Percentiles rank a stretch among this genome's conserved stretches.
phyloP scores from a whole-genome alignment of 2,888 invertebrate species.

The Chaetogeoica ovagalla region DNA sequence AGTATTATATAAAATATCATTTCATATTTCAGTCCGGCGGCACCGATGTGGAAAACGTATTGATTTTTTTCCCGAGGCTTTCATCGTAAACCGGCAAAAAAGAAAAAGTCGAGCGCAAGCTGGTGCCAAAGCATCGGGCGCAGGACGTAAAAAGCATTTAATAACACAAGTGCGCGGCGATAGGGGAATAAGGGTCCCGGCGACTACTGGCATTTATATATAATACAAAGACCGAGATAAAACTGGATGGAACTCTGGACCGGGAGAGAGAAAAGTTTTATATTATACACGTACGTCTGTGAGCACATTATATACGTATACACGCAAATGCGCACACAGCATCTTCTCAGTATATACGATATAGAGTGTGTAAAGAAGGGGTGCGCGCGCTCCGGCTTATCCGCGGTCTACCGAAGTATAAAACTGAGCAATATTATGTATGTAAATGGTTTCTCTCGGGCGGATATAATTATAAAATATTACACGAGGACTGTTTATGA shows the following conservation, averaged over 20 bases:
- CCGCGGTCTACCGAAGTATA: background rate
- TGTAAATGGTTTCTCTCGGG: slow-evolving; percentile 20
- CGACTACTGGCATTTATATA: slow-evolving; percentile 20
- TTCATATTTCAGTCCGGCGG: slow-evolving; percentile 7
- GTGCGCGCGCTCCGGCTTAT: background rate
- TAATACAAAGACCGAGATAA: slow-evolving; percentile 3
- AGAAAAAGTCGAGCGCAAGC: background rate
- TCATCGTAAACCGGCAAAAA: slow-evolving; percentile 13
- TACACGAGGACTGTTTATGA: background rate
- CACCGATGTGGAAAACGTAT: background rate
- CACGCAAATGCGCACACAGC: too few relatives aligned
- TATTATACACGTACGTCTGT: background rate
- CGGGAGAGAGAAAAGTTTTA: slow-evolving; percentile 23
- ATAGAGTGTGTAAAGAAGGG: slow-evolving; percentile 18
- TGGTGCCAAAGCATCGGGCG: too few relatives aligned
- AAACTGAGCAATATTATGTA: background rate
- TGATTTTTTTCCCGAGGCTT: slow-evolving; percentile 19
- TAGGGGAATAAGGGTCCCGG: slow-evolving; percentile 16
- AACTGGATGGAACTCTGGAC: background rate
- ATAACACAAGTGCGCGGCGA: slow-evolving; percentile 13
- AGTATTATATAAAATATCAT: background rate
- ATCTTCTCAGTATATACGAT: too few relatives aligned
- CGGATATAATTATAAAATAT: slow-evolving; percentile 14
- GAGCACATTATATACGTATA: background rate
- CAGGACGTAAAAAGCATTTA: slow-evolving; percentile 36